phyloP scores from a whole-genome alignment of 2,113 vertebrate genomes.

The Epinephelus lanceolatus region DNA sequence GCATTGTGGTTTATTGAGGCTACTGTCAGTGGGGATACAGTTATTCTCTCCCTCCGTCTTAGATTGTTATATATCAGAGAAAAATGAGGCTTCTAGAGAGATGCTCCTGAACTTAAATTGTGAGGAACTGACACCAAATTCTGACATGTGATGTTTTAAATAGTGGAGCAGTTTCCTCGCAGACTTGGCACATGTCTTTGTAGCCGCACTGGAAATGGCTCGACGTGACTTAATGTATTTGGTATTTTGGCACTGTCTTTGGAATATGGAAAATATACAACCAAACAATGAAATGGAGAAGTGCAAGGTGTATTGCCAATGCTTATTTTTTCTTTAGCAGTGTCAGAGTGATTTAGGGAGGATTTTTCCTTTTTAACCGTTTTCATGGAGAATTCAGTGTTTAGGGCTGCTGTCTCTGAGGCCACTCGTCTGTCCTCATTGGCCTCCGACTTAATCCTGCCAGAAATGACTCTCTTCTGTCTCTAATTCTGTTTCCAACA shows the following conservation, averaged over 20 bases:
- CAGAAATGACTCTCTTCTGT: conserved; percentile 1
- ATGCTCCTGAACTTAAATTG: conserved; percentile 15
- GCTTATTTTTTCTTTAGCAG: conserved; percentile 47
- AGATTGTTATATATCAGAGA: not conserved
- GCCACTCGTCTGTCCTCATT: conserved; percentile 23
- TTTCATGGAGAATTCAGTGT: conserved; percentile 55
- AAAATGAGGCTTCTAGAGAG: not conserved
- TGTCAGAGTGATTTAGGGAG: conserved; percentile 64
- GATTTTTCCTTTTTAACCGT: conserved; percentile 52
- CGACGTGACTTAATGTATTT: conserved; percentile 44
- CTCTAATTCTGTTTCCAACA: not conserved
- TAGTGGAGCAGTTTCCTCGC: conserved; percentile 27
- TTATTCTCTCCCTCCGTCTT: not conserved
- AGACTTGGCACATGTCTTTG: conserved; percentile 1
- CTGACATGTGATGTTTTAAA: conserved; percentile 43
- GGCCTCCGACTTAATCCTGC: conserved; percentile 25
- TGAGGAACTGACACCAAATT: conserved; percentile 24
- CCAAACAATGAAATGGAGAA: conserved; percentile 68
- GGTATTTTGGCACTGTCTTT: conserved; percentile 55
- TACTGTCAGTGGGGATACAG: conserved; percentile 16
- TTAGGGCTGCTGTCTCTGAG: conserved; percentile 52
- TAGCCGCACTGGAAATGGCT: conserved; percentile 47
- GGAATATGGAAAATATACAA: conserved; percentile 65
- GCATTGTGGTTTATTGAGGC: conserved; percentile 27
- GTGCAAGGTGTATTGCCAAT: conserved; percentile 61